Evolutionary conservation across 2,113 vertebrate genomes (phyloP).

Genomic region (Thomomys bottae): DNA sequence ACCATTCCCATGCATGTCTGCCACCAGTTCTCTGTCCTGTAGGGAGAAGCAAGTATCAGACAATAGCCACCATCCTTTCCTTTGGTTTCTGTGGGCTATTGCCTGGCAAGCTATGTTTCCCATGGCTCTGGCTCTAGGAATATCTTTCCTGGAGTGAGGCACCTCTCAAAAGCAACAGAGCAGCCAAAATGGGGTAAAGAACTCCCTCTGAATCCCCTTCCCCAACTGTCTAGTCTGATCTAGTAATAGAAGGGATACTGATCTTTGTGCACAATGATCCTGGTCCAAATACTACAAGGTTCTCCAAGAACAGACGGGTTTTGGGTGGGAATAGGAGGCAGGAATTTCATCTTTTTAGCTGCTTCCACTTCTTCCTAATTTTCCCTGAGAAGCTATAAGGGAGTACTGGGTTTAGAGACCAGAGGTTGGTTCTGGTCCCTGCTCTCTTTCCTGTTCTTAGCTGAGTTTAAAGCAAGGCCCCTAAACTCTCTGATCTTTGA

Average conservation of each 20-base stretch:
- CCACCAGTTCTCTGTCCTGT: conserved; percentile 69
- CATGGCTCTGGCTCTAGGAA: not conserved
- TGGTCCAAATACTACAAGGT: not conserved
- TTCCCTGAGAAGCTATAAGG: not conserved
- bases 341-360: not conserved
- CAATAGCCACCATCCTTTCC: not conserved
- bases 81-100: not conserved
- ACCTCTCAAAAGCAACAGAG: not conserved
- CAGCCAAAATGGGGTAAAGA: not conserved
- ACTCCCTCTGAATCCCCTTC: not conserved
- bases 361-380: not conserved
- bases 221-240: not conserved
- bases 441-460: not conserved
- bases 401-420: not conserved
- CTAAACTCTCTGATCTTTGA: not conserved
- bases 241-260: not conserved
- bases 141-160: not conserved
- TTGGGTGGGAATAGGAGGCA: not conserved
- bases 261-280: not conserved
- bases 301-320: not conserved
- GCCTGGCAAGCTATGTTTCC: not conserved
- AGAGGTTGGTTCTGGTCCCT: not conserved
- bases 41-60: conserved; percentile 60
- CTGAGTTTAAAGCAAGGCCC: not conserved
- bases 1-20: conserved; percentile 69